Conservation (phyloP, 2,797 vertebrate genomes). For the Nannoperca obscura region DNA sequence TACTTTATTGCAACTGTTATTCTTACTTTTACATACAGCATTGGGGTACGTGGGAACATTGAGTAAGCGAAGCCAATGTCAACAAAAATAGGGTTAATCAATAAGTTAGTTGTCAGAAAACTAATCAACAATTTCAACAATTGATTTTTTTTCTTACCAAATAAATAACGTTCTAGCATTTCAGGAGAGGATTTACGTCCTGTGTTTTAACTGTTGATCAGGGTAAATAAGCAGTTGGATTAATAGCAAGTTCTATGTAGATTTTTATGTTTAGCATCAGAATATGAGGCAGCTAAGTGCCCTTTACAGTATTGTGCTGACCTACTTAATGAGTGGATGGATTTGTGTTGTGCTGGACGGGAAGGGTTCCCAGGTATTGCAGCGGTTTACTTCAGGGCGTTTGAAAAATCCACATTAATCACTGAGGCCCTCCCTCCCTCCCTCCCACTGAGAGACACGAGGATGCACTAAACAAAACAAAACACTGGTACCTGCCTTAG, state of each 20-base stretch:
- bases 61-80: neutral
- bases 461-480: conserved; percentile 68
- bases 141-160: neutral
- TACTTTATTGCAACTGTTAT: too few relatives aligned
- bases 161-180: neutral
- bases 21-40: neutral
- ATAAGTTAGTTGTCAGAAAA: neutral
- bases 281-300: neutral
- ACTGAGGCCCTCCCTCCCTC: conserved; percentile 40
- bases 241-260: neutral
- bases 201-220: neutral
- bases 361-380: conserved; percentile 38
- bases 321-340: conserved; percentile 5
- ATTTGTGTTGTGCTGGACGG: conserved; percentile 25
- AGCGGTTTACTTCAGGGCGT: conserved; percentile 52
- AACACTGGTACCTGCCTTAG: conserved; percentile 64
- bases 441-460: conserved; percentile 41
- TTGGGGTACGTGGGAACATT: neutral
- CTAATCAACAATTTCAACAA: neutral
- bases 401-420: conserved; percentile 65
- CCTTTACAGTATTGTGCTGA: neutral
- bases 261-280: neutral
- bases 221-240: neutral
- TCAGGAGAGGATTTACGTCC: neutral
- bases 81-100: neutral